Percentiles rank a stretch among this genome's conserved stretches.
Conservation (phyloP, 2,888 invertebrate genomes). For the Drosophila sordidula region DNA sequence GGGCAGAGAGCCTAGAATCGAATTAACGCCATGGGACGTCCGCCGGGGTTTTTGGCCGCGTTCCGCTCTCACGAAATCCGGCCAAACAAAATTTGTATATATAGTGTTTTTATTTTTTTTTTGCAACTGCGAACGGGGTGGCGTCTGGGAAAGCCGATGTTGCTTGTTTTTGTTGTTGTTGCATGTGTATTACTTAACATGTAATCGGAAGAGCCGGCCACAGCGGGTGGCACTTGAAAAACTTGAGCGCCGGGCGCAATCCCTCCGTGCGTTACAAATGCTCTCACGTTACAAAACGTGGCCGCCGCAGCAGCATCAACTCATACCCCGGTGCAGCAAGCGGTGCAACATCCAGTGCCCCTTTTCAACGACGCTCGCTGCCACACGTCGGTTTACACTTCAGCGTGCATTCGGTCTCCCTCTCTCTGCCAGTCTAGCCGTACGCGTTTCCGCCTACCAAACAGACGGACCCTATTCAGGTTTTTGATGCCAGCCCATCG, state of each 20-base stretch:
- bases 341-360: constrained; percentile 25
- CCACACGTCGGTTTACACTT: constrained; percentile 79
- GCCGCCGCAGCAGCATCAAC: constrained; percentile 29
- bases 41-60: constrained; percentile 13
- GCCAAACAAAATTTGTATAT: constrained; percentile 25
- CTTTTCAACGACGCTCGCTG: constrained; percentile 33
- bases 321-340: constrained; percentile 20
- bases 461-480: constrained; percentile 47
- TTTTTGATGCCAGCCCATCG: constrained; percentile 33
- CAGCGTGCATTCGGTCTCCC: constrained; percentile 39
- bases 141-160: constrained; percentile 73
- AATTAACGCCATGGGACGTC: constrained; percentile 74
- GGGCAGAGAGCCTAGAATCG: constrained; percentile 60
- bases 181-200: constrained; percentile 39
- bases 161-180: constrained; percentile 33
- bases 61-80: constrained; percentile 69
- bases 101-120: constrained; percentile 24
- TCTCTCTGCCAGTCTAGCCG: constrained; percentile 3
- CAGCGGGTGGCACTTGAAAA: constrained; percentile 75
- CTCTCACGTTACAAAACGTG: constrained; percentile 77
- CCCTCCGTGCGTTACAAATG: constrained; percentile 65
- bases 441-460: constrained; percentile 66
- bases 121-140: constrained; percentile 53
- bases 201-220: constrained; percentile 76
- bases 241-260: constrained; percentile 52